Evolutionary conservation across 2,113 vertebrate species (phyloP).

Genomic region (Odobenus rosmarus): DNA sequence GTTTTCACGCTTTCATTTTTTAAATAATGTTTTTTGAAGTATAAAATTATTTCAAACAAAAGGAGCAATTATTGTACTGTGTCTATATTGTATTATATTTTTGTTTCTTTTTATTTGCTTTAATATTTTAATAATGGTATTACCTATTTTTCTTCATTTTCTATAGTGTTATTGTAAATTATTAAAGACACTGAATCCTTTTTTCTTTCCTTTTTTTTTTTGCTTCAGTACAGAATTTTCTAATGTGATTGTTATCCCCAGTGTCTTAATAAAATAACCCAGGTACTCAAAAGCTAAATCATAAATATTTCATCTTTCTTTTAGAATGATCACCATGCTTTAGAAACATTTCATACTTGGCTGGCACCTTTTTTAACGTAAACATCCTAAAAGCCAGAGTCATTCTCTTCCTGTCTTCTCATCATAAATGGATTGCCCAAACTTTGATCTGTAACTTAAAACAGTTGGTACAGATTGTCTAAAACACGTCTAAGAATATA

Average conservation of each 20-base stretch:
- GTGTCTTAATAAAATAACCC: slow-evolving; percentile 25
- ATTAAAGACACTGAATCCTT: neutral
- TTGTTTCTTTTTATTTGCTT: slow-evolving; percentile 7
- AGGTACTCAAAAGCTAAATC: slow-evolving; percentile 15
- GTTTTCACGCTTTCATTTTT: neutral
- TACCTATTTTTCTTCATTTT: slow-evolving; percentile 23
- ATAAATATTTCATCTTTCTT: slow-evolving; percentile 41
- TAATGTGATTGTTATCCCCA: slow-evolving; percentile 31
- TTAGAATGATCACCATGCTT: slow-evolving; percentile 38
- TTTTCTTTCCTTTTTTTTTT: neutral
- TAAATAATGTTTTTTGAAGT: neutral
- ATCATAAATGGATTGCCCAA: neutral
- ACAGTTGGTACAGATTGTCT: slow-evolving; percentile 50
- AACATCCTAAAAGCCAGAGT: slow-evolving; percentile 58
- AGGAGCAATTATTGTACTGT: neutral
- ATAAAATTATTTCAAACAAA: neutral
- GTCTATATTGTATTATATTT: neutral
- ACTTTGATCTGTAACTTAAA: slow-evolving; percentile 57
- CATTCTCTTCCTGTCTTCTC: slow-evolving; percentile 60
- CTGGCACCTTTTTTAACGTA: slow-evolving; percentile 53
- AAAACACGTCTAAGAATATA: slow-evolving; percentile 43
- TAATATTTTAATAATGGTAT: neutral
- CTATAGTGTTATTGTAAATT: neutral
- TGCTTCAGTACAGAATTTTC: slow-evolving; percentile 41
- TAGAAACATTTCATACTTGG: slow-evolving; percentile 18